Base-by-base conservation (phyloP, 2,888 invertebrate genomes). In the Polymixis lichenea region DNA sequence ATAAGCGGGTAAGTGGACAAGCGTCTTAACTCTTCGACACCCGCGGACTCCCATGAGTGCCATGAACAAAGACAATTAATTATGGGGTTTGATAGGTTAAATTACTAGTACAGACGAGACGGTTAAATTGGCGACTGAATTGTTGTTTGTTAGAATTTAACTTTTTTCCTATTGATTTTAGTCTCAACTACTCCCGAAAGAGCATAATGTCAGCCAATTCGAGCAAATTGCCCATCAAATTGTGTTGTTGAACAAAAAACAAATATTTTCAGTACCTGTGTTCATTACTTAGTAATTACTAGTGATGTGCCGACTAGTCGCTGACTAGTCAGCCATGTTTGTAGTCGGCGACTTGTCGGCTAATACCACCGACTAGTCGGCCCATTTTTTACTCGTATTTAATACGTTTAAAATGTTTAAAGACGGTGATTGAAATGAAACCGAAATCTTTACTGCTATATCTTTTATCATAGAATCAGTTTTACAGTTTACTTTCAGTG, bases 1-100 rank as follows among this genome's bases (percentile, higher is more conserved):
- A 97, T 60, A 97, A 97, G 85, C 95, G 96, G 94, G 97, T 97
- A 43, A 75, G 68, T 72, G 28, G 9, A 22, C 7, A 7, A 22
- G 19, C 2, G 8, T 6, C 9, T 43, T 43, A 25, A 5, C 1
- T 6, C 3, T 46, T 13, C 7, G 11, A 49, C 4, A 25, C 15
- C 5, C 5, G 28, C 8, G 15, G 22, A 22, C 22, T 51, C 8
- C 19, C 19, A 46, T 19, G 25, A 46, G 17, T 22, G 11, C 60
- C 13, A 32, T 1, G 32, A 19, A 28, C 25, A 28, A 56, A 28
- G 8, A 38, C 4, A 55, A 38, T 17, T 11, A 17, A 17, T 6
- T n/a, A 8, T 58, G 2, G 5, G 15, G 38, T 13, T 25, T 70
- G 7, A 53, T 25, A 49, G 49, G 15, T 68, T 38, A 19, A 51